Percentiles rank a stretch among this genome's conserved stretches.
phyloP scores from a whole-genome alignment of 2,888 invertebrate genomes.

The Drosophila villosipedis region DNA sequence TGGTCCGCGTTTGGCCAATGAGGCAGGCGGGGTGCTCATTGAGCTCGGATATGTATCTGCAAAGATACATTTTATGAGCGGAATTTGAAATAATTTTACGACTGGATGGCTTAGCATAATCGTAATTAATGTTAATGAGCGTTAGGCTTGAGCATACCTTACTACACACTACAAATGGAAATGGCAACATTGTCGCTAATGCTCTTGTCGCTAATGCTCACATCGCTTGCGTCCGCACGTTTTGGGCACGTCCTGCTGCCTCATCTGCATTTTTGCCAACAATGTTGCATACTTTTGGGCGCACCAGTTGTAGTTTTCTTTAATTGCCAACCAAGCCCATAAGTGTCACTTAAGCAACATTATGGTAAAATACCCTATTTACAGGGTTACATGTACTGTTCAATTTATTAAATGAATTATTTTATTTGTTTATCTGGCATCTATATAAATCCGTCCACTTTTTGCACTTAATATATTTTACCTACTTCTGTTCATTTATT shows the following conservation, averaged over 20 bases:
- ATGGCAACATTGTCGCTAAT: slow-evolving; percentile 66
- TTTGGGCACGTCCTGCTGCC: slow-evolving; percentile 35
- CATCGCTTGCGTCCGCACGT: slow-evolving; percentile 62
- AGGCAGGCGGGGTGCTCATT: slow-evolving; percentile 59
- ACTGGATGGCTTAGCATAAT: slow-evolving; percentile 12
- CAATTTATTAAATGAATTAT: neutral
- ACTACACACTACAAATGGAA: neutral
- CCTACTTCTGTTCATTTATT: neutral
- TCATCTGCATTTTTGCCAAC: slow-evolving; percentile 27
- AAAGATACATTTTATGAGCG: slow-evolving; percentile 19
- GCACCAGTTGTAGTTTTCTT: slow-evolving; percentile 55
- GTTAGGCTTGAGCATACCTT: neutral
- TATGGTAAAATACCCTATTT: slow-evolving; percentile 32
- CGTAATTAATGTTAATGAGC: slow-evolving; percentile 35
- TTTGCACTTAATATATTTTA: neutral
- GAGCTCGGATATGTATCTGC: slow-evolving; percentile 43
- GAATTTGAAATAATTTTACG: slow-evolving; percentile 1
- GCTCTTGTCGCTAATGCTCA: slow-evolving; percentile 65
- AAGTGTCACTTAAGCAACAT: slow-evolving; percentile 62
- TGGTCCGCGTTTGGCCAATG: slow-evolving; percentile 88
- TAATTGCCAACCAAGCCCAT: slow-evolving; percentile 45
- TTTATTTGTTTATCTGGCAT: neutral
- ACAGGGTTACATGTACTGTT: neutral
- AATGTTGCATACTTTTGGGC: slow-evolving; percentile 66
- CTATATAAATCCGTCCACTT: neutral